phyloP scores from a whole-genome alignment of 2,888 invertebrate species.

The Watsonalla cultraria region DNA sequence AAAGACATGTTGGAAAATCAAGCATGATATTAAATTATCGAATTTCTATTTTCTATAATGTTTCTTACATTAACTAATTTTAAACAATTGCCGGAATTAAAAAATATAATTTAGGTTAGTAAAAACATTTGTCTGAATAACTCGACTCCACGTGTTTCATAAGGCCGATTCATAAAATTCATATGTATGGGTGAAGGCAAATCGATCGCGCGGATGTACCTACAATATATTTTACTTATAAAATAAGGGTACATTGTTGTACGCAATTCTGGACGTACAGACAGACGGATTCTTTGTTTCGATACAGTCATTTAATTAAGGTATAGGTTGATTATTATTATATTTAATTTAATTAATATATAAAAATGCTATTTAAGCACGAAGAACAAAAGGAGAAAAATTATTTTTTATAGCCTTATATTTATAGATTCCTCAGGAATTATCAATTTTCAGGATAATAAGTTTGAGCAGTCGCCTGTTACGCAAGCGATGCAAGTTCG shows the following conservation, averaged over 20 bases:
- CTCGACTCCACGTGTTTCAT: constrained; percentile 34
- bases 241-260: constrained; percentile 59
- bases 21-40: no score
- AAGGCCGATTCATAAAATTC: constrained; percentile 68
- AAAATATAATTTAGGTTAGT: no score
- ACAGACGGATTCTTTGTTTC: constrained; percentile 8
- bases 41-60: background rate
- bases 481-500: no score
- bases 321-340: background rate
- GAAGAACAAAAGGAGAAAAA: no score
- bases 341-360: no score
- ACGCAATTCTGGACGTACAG: constrained; percentile 20
- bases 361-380: no score
- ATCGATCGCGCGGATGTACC: constrained; percentile 52
- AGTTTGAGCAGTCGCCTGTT: no score
- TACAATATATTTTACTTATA: constrained; percentile 60
- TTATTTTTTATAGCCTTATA: no score
- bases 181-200: constrained; percentile 68
- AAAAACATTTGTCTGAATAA: constrained; percentile 4
- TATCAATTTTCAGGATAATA: no score
- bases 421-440: no score
- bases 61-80: constrained; percentile 12
- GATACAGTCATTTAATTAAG: background rate
- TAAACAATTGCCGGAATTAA: no score
- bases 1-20: no score